Base-by-base conservation (phyloP, 2,113 vertebrate species). In the Mionectes macconnelli region DNA sequence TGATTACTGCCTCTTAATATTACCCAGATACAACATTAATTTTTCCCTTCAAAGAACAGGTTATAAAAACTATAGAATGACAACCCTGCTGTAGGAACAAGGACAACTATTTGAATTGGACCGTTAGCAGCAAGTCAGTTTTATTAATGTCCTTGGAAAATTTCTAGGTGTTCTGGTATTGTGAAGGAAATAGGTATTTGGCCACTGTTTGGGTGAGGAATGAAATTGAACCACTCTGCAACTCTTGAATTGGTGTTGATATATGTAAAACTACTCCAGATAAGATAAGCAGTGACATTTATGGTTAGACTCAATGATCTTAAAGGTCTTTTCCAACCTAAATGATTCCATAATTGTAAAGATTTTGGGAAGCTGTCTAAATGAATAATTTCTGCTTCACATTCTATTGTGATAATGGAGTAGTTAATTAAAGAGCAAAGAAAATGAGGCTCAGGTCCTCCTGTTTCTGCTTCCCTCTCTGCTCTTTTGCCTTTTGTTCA, bases 231-330 rank as follows among this genome's bases (percentile, higher is more conserved):
- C 79, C 18, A 53, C 86, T 94, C 62, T 74, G 39, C 47, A 78
- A 27, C 72, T 90, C 84, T 81, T 90, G 93, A 92, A 60, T 72
- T 60, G 64, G 69, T 96, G 93, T 92, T 92, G 88, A 90, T 96
- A 39, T 15, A 57, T 92, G 83, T 90, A 94, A 83, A 93, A 81
- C 85, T 87, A 68, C 90, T 96, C 86, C 60, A 86, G 93, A 96
- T 96, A 96, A 96, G 94, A 96, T 96, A 97, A 95, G 94, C 40
- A 81, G 22, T 88, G 79, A 80, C 64, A 84, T 86, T 80, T 86
- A 75, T 68, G 60, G 31, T 74, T 55, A 39, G 19, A 55, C 25
- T 68, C 0, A 6, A 55, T 68, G 60, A 68, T 56, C 47, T 55
- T 75, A 49, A 62, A 75, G 47, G 75, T 33, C 47, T 67, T 68